A percentile compares a stretch with the other conserved stretches of the same genome.
These are phyloP conservation scores for Pterophyllum scalare DNA, from an alignment of 2,113 vertebrate species.

Conservation along the genomic window DNA sequence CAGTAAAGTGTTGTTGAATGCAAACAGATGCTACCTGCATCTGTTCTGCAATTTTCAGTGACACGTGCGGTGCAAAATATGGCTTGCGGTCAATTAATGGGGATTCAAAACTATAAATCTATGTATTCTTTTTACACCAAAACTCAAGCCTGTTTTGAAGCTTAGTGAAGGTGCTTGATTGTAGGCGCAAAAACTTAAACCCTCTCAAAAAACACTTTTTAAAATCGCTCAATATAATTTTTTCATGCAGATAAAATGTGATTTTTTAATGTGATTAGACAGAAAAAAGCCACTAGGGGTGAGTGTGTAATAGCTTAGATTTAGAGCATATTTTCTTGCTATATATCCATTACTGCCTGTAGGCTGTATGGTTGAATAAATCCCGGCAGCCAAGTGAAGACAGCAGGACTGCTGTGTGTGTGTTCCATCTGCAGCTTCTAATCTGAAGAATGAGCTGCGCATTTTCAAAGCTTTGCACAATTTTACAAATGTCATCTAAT, in stretches of 20 bases:
- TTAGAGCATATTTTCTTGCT: background rate
- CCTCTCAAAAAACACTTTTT: background rate
- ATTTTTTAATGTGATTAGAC: background rate
- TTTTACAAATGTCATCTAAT: background rate
- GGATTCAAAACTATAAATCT: background rate
- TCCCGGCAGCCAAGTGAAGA: background rate
- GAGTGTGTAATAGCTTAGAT: background rate
- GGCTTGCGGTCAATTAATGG: background rate
- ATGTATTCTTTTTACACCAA: background rate
- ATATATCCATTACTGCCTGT: background rate
- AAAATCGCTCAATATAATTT: background rate
- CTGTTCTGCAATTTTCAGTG: conserved; percentile 12
- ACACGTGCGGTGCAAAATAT: conserved; percentile 9
- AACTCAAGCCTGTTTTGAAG: background rate
- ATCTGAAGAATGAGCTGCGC: background rate
- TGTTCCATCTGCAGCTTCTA: conserved; percentile 20
- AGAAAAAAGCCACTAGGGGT: background rate
- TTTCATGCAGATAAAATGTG: background rate
- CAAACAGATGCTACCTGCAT: conserved; percentile 41
- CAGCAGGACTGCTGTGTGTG: background rate
- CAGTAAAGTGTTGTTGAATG: background rate
- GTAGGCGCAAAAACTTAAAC: rapidly evolving
- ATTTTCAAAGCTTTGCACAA: conserved; percentile 1
- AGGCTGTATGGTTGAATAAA: background rate
- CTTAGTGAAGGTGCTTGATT: background rate